phyloP scores from a whole-genome alignment of 2,797 vertebrate genomes.

The Darevskia mixta region DNA sequence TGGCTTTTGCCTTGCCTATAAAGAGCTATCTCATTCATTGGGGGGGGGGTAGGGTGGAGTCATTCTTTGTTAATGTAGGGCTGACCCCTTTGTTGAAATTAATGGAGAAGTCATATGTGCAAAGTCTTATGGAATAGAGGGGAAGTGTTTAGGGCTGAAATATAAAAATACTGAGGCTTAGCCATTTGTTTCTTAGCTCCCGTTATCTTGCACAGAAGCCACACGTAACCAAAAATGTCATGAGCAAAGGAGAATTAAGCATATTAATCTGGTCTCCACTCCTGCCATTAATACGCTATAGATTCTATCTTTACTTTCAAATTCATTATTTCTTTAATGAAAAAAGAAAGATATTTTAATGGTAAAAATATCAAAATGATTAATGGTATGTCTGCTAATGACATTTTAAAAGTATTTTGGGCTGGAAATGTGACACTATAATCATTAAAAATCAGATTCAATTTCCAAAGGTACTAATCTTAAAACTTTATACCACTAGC shows the following conservation, averaged over 20 bases:
- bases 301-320: conserved; percentile 73
- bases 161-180: not conserved
- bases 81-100: not conserved
- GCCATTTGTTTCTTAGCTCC: conserved; percentile 26
- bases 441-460: conserved; percentile 83
- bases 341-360: conserved; percentile 79
- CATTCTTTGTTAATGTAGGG: not conserved
- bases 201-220: conserved; percentile 39
- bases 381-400: conserved; percentile 77
- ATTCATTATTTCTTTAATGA: conserved; percentile 78
- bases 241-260: conserved; percentile 71
- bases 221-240: conserved; percentile 59
- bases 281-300: conserved; percentile 66
- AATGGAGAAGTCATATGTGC: not conserved
- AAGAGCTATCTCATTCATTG: not conserved
- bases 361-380: conserved; percentile 79
- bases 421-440: conserved; percentile 77
- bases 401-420: conserved; percentile 80
- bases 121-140: not conserved
- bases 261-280: conserved; percentile 67
- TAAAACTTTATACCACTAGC: conserved; percentile 75
- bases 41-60: not conserved
- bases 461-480: conserved; percentile 82
- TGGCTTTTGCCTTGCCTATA: not conserved
- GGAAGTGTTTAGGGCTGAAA: not conserved